Evolutionary conservation across 2,797 vertebrate species (phyloP).

Genomic region (Mallotus villosus): DNA sequence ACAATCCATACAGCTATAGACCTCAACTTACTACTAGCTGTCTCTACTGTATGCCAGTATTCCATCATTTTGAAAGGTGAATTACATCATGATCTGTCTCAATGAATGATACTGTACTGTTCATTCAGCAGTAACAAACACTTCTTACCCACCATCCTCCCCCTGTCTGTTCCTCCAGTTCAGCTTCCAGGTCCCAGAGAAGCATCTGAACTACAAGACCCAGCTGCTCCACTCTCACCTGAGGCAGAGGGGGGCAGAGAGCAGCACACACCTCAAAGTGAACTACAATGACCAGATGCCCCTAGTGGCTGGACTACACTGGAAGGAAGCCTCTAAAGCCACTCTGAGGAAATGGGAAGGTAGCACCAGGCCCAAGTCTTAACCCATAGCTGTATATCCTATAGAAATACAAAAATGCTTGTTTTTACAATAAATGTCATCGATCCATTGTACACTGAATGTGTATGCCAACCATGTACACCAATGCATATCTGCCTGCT

Average conservation of each 20-base stretch:
- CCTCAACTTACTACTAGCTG: not conserved
- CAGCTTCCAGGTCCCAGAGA: slow-evolving; percentile 77
- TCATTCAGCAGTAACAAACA: not conserved
- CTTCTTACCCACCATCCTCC: not conserved
- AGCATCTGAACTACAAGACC: slow-evolving; percentile 76
- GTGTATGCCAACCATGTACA: not conserved
- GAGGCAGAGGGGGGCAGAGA: slow-evolving; percentile 68
- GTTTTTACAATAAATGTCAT: not conserved
- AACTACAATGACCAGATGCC: slow-evolving; percentile 76
- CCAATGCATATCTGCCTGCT: not conserved
- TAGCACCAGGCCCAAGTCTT: slow-evolving; percentile 34
- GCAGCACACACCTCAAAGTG: slow-evolving; percentile 81
- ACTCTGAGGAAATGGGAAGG: slow-evolving; percentile 83
- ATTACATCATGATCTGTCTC: not conserved
- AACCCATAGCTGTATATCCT: not conserved
- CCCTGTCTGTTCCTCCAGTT: slow-evolving; percentile 65
- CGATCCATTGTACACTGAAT: not conserved
- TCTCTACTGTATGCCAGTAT: not conserved
- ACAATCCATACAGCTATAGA: not conserved
- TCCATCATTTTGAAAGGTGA: too few species aligned
- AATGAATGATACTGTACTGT: not conserved
- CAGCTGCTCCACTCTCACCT: slow-evolving; percentile 77
- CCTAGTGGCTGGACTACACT: slow-evolving; percentile 76
- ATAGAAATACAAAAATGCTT: not conserved
- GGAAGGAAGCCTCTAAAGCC: slow-evolving; percentile 73